These are phyloP conservation scores for Drosophila eugracilis DNA, from an alignment of 1,140 invertebrate species.

Conservation along the genomic window DNA sequence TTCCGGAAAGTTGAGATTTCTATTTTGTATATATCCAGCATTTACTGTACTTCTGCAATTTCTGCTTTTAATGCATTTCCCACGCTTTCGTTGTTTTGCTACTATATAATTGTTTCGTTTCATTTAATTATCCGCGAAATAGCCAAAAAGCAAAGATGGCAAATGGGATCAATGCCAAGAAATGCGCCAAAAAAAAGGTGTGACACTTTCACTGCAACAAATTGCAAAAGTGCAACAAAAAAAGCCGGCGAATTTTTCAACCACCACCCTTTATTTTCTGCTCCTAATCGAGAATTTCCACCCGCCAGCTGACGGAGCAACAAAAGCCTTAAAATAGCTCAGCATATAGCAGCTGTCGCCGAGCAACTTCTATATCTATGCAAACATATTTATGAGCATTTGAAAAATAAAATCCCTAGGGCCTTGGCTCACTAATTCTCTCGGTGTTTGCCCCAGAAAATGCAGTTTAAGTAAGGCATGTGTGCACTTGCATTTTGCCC, in stretches of 20 bases:
- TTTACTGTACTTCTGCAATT: constrained; percentile 29
- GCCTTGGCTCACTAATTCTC: constrained; percentile 14
- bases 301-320: constrained; percentile 38
- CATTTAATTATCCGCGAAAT: constrained; percentile 61
- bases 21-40: neutral
- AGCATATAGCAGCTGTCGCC: constrained; percentile 23
- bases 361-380: constrained; percentile 33
- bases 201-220: constrained; percentile 71
- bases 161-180: constrained; percentile 74
- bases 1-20: neutral
- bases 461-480: constrained; percentile 31
- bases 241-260: constrained; percentile 46
- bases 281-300: constrained; percentile 11
- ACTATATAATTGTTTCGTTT: constrained; percentile 31
- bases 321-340: constrained; percentile 21
- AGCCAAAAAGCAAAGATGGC: constrained; percentile 47
- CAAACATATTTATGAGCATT: constrained; percentile 21
- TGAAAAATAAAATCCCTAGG: constrained; percentile 9
- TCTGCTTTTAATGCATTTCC: constrained; percentile 50
- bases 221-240: constrained; percentile 15
- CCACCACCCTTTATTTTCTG: constrained; percentile 2
- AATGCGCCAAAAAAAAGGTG: constrained; percentile 52
- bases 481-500: neutral
- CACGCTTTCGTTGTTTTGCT: constrained; percentile 59
- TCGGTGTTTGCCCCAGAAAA: constrained; percentile 23